phyloP scores from a whole-genome alignment of 2,113 vertebrate species.

The Cryptomyrus ogoouensis region DNA sequence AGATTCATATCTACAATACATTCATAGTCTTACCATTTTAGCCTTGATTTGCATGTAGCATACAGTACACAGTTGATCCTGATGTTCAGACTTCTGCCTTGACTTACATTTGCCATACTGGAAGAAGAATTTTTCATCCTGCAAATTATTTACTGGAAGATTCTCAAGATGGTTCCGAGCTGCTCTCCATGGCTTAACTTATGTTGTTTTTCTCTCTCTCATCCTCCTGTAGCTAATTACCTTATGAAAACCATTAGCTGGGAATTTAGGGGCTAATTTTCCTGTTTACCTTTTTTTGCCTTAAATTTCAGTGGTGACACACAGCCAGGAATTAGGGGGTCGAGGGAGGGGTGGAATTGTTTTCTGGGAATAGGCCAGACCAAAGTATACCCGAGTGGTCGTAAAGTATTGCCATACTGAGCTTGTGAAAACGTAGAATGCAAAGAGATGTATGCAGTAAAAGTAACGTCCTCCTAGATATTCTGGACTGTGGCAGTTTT shows the following conservation, averaged over 20 bases:
- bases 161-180: not conserved
- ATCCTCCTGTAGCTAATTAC: not conserved
- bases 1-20: not conserved
- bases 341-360: not conserved
- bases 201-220: not conserved
- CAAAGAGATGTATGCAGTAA: not conserved
- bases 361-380: not conserved
- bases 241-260: not conserved
- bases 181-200: not conserved
- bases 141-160: not conserved
- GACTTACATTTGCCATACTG: not conserved
- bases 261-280: not conserved
- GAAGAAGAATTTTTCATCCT: not conserved
- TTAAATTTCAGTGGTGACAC: not conserved
- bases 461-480: not conserved
- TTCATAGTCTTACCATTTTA: not conserved
- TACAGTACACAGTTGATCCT: not conserved
- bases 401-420: not conserved
- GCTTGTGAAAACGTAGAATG: not conserved
- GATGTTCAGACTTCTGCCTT: not conserved
- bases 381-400: not conserved
- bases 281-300: not conserved
- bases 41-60: not conserved
- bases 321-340: not conserved
- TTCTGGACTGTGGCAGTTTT: not conserved